Evolutionary conservation across 2,113 vertebrate species (phyloP).

Genomic region (Ciconia boyciana): DNA sequence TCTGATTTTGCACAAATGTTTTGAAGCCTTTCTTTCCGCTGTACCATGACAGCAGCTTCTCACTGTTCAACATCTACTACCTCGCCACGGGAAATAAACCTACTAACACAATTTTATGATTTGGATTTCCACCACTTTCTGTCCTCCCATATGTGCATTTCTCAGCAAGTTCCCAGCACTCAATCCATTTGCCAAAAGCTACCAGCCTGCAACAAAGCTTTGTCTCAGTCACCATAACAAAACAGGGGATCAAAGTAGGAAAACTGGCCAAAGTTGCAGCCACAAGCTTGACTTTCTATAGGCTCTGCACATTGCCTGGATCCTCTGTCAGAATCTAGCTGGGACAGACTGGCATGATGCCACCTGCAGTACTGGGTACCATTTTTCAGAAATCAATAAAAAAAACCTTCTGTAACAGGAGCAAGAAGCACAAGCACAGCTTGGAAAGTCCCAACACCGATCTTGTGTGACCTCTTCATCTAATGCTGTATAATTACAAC

Average conservation of each 20-base stretch:
- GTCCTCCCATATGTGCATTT: neutral
- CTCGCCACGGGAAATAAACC: neutral
- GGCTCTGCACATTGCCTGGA: neutral
- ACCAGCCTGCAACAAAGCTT: neutral
- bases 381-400: neutral
- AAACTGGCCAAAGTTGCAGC: neutral
- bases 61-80: neutral
- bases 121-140: neutral
- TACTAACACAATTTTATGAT: neutral
- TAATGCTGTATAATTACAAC: neutral
- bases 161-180: neutral
- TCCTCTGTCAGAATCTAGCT: neutral
- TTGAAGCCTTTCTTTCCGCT: neutral
- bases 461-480: neutral
- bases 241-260: neutral
- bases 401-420: neutral
- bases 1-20: neutral
- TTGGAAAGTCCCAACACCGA: neutral
- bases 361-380: accelerated
- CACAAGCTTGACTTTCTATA: neutral
- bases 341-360: neutral
- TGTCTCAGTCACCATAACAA: neutral
- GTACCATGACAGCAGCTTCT: neutral
- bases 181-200: neutral
- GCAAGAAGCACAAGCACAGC: neutral